Conservation (phyloP, 53 echinoderm and acorn worm genomes). For the Apostichopus leukothele region DNA sequence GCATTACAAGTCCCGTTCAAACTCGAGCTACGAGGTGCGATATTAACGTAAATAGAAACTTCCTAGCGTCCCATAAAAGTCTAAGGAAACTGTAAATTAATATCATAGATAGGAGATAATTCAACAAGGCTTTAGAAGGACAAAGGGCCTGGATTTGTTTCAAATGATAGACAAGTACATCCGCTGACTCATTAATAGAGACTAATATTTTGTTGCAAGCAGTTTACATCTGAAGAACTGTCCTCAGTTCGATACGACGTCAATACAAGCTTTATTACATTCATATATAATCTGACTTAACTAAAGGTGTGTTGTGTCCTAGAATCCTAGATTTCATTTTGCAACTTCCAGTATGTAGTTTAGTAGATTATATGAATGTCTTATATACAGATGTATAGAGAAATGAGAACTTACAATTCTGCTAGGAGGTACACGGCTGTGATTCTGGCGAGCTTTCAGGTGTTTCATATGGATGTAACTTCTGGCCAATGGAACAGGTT, state of each 20-base stretch:
- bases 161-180: conserved; percentile 23
- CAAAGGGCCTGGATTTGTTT: conserved; percentile 14
- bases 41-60: conserved; percentile 15
- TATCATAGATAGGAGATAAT: conserved; percentile 31
- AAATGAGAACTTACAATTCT: neutral
- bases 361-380: too few relatives aligned
- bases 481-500: conserved; percentile 35
- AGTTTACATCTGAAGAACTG: too few relatives aligned
- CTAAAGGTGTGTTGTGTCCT: too few relatives aligned
- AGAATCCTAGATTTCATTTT: too few relatives aligned
- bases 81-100: conserved; percentile 37
- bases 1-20: neutral
- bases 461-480: conserved; percentile 88
- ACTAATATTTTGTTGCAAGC: neutral
- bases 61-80: neutral
- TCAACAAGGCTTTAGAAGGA: neutral
- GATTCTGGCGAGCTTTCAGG: conserved; percentile 91
- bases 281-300: too few relatives aligned
- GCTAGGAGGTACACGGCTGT: conserved; percentile 63
- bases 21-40: neutral
- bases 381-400: too few relatives aligned
- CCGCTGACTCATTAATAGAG: conserved; percentile 29
- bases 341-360: too few relatives aligned
- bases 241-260: too few relatives aligned
- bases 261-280: too few relatives aligned